Base-by-base conservation (phyloP, 2,113 vertebrate genomes). In the Cynocephalus volans region DNA sequence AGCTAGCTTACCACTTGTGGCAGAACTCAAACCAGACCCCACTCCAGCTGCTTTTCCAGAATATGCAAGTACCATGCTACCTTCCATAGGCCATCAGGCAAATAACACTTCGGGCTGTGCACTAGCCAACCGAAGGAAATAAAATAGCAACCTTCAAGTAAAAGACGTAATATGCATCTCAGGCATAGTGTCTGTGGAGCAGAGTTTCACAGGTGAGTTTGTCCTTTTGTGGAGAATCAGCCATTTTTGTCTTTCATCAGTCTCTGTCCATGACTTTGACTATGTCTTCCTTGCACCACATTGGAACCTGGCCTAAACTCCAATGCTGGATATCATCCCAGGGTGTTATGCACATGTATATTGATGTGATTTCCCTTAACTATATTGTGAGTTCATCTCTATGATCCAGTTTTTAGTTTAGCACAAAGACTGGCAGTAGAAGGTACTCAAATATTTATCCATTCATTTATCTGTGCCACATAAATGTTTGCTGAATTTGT, bases 401-500 rank as follows among this genome's bases (percentile, higher is more conserved):
- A 14, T 65, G 28, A 83, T 62, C 50, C 41, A 64, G 23, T 54
- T 77, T 79, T 56, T 17, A n/a, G 9, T 79, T 56, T 17, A n/a
- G 9, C 36, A 21, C 67, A 77, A 48, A 80, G 4, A 54, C 58
- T 72, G 10, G 28, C 48, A 31, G 26, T 10, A 24, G 41, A 75
- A 93, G 70, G 4, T 54, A 15, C 48, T 81, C 72, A 48, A 31
- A 75, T 77, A 65, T 64, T 76, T 84, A 52, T 54, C 73, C 65
- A 67, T 79, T 84, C 45, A 65, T 54, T 41, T 88, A 97, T 92
- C 93, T 91, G 60, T 84, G 94, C 41, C 52, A 56, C 1, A 5
- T 83, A 92, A 92, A 86, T 6, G 0, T 87, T 87, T 90, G 65
- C 24, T 81, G 54, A 52, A n/a, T 83, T 96, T 90, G 19, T 88